Evolutionary conservation across 2,113 vertebrate species (phyloP).

Genomic region (Equus przewalskii): DNA sequence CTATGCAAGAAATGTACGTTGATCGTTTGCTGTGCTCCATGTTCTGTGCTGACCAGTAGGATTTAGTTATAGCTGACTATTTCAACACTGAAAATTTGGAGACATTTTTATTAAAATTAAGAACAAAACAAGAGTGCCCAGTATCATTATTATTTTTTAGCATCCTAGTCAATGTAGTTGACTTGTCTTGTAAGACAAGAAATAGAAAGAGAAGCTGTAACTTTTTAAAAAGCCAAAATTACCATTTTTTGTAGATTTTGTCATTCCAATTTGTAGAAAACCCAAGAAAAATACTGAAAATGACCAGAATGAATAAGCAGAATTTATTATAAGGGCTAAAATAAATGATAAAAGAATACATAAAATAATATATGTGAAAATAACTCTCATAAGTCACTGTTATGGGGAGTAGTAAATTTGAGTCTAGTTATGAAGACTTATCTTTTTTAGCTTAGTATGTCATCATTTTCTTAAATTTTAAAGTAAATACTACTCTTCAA

Average conservation of each 20-base stretch:
- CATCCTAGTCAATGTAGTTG: neutral
- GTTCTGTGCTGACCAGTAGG: neutral
- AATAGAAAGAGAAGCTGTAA: neutral
- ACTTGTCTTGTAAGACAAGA: neutral
- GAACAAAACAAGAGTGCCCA: neutral
- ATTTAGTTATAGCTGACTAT: neutral
- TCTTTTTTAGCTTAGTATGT: neutral
- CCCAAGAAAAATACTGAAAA: neutral
- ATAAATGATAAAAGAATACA: constrained; percentile 42
- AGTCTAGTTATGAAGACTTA: neutral
- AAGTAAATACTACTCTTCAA: neutral
- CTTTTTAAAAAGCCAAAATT: neutral
- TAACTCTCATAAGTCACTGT: neutral
- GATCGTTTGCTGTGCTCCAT: neutral
- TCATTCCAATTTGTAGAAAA: constrained; percentile 1
- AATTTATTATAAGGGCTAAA: neutral
- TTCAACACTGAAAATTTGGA: neutral
- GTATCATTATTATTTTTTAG: neutral
- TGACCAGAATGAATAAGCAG: neutral
- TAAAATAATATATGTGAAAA: neutral
- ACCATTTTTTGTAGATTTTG: neutral
- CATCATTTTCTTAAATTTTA: neutral
- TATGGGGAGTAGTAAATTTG: neutral
- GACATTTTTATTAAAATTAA: neutral
- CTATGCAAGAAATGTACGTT: neutral